Conservation (phyloP, 1,140 invertebrate genomes). For the Dendrolimus punctatus region DNA sequence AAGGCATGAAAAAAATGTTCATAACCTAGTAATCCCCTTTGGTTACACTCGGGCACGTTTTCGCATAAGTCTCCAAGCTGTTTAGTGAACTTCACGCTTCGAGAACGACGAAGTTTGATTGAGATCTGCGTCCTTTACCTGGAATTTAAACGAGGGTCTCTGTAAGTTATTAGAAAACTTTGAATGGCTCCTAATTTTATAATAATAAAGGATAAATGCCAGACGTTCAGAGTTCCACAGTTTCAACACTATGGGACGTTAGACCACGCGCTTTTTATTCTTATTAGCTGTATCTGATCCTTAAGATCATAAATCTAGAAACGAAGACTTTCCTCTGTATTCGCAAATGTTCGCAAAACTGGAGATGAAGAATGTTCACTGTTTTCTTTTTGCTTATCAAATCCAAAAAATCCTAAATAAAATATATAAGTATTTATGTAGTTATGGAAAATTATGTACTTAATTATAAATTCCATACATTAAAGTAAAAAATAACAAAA, state of each 20-base stretch:
- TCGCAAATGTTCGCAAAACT: too few species aligned
- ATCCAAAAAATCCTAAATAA: too few species aligned
- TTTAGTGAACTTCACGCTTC: constrained; percentile 24
- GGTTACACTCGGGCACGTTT: constrained; percentile 25
- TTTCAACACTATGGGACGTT: background rate
- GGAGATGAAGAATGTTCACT: too few species aligned
- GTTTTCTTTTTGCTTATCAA: too few species aligned
- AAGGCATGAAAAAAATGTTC: constrained; percentile 11
- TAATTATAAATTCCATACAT: too few species aligned
- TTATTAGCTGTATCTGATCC: too few species aligned
- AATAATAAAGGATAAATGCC: constrained; percentile 30
- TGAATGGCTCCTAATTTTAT: constrained; percentile 25
- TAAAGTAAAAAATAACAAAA: too few species aligned
- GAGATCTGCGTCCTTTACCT: constrained; percentile 35
- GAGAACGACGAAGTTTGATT: constrained; percentile 41
- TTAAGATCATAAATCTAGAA: too few species aligned
- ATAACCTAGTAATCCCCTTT: constrained; percentile 19
- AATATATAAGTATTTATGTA: too few species aligned
- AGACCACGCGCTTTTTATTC: too few species aligned
- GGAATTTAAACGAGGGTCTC: constrained; percentile 34
- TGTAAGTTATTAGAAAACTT: constrained; percentile 34
- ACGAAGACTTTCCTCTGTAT: too few species aligned
- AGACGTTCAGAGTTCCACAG: constrained; percentile 10
- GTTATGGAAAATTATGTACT: too few species aligned
- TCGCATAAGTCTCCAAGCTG: constrained; percentile 36